Percentiles rank a stretch among this genome's conserved stretches.
These are phyloP conservation scores for Willowsia nigromaculata DNA, from an alignment of 2,888 invertebrate genomes.

Conservation along the genomic window DNA sequence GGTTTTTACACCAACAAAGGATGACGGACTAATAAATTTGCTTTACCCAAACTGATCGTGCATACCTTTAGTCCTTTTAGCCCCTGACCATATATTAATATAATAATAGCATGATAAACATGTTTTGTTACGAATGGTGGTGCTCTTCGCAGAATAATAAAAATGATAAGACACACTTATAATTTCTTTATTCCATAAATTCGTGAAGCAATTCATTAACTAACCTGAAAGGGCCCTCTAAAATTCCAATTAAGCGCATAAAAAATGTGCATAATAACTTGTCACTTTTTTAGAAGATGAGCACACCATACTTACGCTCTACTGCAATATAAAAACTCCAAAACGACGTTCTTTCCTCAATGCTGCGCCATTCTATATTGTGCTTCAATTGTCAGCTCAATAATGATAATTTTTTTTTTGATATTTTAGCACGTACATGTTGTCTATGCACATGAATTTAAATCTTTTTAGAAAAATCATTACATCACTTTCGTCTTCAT, in stretches of 20 bases:
- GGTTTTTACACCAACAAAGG: background rate
- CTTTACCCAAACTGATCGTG: background rate
- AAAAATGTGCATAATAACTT: conserved; percentile 10
- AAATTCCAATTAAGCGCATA: conserved; percentile 33
- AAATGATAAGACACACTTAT: background rate
- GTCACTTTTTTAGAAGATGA: background rate
- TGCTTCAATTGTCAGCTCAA: background rate
- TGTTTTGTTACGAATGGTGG: background rate
- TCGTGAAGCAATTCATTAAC: conserved; percentile 36
- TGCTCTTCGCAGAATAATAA: background rate
- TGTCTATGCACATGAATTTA: background rate
- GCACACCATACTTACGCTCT: background rate
- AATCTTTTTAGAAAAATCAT: background rate
- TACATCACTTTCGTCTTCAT: conserved; percentile 47
- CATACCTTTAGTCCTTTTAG: background rate
- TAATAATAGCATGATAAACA: background rate
- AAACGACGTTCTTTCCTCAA: background rate
- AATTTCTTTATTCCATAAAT: conserved; percentile 31
- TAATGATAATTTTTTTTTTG: background rate
- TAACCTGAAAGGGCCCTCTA: conserved; percentile 1
- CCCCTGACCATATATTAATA: conserved; percentile 9
- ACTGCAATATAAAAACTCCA: too few species aligned
- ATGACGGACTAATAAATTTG: background rate
- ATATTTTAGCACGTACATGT: background rate
- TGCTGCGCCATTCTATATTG: background rate